phyloP scores from a whole-genome alignment of 2,797 vertebrate species.

The Lacerta bilineata region DNA sequence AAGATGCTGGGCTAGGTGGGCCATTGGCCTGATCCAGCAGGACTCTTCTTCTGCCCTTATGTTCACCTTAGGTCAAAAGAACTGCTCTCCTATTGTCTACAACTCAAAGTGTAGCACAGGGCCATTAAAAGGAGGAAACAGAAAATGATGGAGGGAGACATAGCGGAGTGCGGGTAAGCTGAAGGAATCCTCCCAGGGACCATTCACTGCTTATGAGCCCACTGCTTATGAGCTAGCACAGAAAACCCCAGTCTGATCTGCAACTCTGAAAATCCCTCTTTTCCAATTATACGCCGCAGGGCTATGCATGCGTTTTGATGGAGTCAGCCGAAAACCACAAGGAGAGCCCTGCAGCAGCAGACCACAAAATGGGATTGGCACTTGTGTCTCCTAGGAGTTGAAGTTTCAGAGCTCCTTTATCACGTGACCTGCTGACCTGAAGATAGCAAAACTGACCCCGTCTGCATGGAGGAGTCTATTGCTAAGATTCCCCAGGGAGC shows the following conservation, averaged over 20 bases:
- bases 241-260: conserved; percentile 60
- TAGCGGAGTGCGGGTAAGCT: background rate
- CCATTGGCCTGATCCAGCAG: no score
- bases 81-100: background rate
- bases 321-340: conserved; percentile 66
- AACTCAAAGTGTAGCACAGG: background rate
- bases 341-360: conserved; percentile 50
- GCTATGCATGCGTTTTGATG: conserved; percentile 19
- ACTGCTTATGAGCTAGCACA: conserved; percentile 56
- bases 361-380: conserved; percentile 71
- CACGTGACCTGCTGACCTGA: conserved; percentile 68
- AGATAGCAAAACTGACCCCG: conserved; percentile 30
- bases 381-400: conserved; percentile 66
- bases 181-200: conserved; percentile 73
- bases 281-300: conserved; percentile 57
- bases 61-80: background rate
- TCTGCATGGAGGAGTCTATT: conserved; percentile 74
- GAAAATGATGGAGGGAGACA: background rate
- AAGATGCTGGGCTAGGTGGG: no score
- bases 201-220: conserved; percentile 57
- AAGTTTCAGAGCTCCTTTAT: conserved; percentile 66
- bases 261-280: conserved; percentile 64
- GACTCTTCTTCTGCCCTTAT: background rate
- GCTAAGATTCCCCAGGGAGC: conserved; percentile 72
- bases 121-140: background rate